Evolutionary conservation across 2,888 invertebrate genomes (phyloP).

Genomic region (Dryomyza anilis): DNA sequence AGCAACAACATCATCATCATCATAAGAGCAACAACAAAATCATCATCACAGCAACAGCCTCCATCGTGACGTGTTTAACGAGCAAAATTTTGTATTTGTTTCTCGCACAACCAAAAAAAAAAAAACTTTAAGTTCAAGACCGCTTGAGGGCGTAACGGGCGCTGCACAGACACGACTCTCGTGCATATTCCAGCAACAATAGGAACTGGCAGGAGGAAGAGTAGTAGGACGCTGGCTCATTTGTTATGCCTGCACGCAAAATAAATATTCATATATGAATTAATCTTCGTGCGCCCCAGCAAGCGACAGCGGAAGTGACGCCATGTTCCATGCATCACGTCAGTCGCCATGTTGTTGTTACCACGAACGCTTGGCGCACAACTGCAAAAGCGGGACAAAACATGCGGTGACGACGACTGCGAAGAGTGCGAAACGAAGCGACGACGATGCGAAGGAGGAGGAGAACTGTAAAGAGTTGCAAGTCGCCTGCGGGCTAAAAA

Average conservation of each 20-base stretch:
- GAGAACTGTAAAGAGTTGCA: neutral
- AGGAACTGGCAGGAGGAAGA: neutral
- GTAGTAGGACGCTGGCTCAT: constrained; percentile 15
- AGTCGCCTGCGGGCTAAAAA: neutral
- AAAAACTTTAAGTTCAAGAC: constrained; percentile 18
- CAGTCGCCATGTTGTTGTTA: no score
- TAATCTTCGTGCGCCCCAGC: constrained; percentile 38
- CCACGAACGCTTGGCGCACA: no score
- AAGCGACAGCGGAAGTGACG: constrained; percentile 22
- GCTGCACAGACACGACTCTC: neutral
- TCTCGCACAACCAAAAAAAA: constrained; percentile 14
- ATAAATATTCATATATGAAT: constrained; percentile 40
- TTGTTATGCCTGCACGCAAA: constrained; percentile 33
- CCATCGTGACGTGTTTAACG: constrained; percentile 12
- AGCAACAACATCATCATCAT: no score
- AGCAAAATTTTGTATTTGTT: constrained; percentile 26
- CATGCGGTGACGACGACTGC: neutral
- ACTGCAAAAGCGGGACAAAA: neutral
- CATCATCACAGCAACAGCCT: no score
- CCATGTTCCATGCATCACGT: constrained; percentile 11
- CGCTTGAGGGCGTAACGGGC: neutral
- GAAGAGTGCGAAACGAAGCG: neutral
- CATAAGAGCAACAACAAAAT: no score
- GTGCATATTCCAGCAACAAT: neutral
- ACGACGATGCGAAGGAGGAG: neutral